Percentiles rank a stretch among this genome's conserved stretches.
phyloP scores from a whole-genome alignment of 2,113 vertebrate species.

The Numida meleagris region DNA sequence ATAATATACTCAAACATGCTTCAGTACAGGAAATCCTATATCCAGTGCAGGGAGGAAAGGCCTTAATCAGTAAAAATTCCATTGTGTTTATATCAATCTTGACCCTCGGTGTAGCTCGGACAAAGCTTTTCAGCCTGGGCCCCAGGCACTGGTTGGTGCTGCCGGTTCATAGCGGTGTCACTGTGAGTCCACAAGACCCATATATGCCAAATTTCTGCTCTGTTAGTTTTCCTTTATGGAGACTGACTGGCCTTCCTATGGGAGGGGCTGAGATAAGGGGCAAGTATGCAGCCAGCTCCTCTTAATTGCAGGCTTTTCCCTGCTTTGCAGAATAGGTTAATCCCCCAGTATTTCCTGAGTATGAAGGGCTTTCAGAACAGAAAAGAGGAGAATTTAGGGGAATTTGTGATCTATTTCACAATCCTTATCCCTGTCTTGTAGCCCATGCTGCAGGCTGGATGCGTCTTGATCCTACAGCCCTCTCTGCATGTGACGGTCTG shows the following conservation, averaged over 20 bases:
- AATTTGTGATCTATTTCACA: not conserved
- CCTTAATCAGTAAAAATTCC: constrained; percentile 69
- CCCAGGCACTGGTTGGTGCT: constrained; percentile 43
- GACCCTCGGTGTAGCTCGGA: constrained; percentile 1
- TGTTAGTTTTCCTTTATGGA: not conserved
- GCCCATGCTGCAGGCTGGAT: not conserved
- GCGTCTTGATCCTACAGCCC: not conserved
- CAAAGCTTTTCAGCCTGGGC: not conserved
- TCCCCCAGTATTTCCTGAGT: constrained; percentile 24
- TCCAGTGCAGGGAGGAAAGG: not conserved
- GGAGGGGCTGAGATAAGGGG: constrained; percentile 7
- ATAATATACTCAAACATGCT: constrained; percentile 20
- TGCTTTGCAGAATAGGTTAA: constrained; percentile 31
- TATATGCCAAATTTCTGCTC: not conserved
- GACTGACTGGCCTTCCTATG: not conserved
- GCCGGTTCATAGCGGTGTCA: not conserved
- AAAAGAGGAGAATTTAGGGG: not conserved
- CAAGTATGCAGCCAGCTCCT: not conserved
- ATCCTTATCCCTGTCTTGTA: not conserved
- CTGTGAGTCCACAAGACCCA: not conserved
- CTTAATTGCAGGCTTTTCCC: constrained; percentile 18
- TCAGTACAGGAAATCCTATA: constrained; percentile 61
- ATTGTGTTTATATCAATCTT: constrained; percentile 62
- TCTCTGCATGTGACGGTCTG: not conserved
- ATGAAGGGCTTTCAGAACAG: not conserved